phyloP scores from a whole-genome alignment of 2,113 vertebrate genomes.

The Laticauda colubrina region DNA sequence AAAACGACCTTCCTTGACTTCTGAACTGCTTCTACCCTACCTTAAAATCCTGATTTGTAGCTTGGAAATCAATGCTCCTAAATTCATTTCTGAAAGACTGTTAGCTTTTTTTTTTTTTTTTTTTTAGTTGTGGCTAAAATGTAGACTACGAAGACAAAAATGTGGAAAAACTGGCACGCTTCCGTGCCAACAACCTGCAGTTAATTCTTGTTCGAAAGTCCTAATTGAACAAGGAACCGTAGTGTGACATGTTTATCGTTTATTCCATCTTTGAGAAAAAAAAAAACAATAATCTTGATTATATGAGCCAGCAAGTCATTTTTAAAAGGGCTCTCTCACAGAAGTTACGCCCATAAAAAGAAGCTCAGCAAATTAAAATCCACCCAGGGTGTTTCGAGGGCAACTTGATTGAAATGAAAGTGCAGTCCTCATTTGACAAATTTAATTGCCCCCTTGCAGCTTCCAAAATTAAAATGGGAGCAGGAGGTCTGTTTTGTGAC shows the following conservation, averaged over 20 bases:
- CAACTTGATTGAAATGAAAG: not conserved
- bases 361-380: not conserved
- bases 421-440: no score
- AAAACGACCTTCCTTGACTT: not conserved
- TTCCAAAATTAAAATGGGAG: not conserved
- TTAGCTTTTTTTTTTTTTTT: no score
- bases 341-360: not conserved
- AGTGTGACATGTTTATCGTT: not conserved
- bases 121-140: not conserved
- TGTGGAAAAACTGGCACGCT: not conserved
- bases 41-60: not conserved
- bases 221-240: not conserved
- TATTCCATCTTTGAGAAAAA: not conserved
- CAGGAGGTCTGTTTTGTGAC: not conserved
- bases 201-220: not conserved
- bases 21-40: no score
- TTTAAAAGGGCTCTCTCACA: not conserved
- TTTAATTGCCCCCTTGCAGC: conserved; percentile 1
- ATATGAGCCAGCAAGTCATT: not conserved
- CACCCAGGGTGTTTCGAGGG: not conserved
- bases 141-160: not conserved
- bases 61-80: not conserved
- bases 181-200: no score
- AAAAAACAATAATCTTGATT: not conserved
- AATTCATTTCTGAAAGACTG: not conserved